These are phyloP conservation scores for Elmis aenea DNA, from an alignment of 2,888 invertebrate species.

Conservation along the genomic window DNA sequence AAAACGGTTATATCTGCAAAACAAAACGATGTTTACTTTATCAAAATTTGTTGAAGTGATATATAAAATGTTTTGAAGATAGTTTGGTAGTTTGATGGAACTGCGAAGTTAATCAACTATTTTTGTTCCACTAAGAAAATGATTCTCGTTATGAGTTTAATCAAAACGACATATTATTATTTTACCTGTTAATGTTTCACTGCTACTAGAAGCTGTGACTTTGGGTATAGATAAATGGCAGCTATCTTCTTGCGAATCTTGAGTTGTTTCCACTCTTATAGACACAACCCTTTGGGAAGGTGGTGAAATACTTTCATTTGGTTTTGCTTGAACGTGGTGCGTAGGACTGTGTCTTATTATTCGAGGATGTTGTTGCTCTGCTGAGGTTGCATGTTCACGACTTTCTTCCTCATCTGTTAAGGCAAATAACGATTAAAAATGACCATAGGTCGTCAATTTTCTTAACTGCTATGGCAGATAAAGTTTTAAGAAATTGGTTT, in stretches of 20 bases:
- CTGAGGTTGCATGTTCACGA: constrained; percentile 37
- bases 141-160: too few relatives aligned
- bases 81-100: too few relatives aligned
- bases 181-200: constrained; percentile 70
- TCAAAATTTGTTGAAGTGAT: too few relatives aligned
- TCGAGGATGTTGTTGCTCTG: constrained; percentile 39
- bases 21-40: too few relatives aligned
- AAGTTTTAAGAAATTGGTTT: too few relatives aligned
- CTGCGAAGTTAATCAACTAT: too few relatives aligned
- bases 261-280: constrained; percentile 45
- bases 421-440: too few relatives aligned
- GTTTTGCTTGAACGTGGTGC: constrained; percentile 26
- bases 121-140: too few relatives aligned
- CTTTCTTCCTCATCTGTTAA: constrained; percentile 51
- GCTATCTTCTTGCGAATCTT: constrained; percentile 51
- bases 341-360: constrained; percentile 36
- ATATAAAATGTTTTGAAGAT: too few relatives aligned
- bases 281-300: constrained; percentile 45
- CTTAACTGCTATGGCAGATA: too few relatives aligned
- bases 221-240: constrained; percentile 68
- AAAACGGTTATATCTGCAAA: constrained; percentile 45
- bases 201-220: constrained; percentile 69
- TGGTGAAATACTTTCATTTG: constrained; percentile 26
- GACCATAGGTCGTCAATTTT: too few relatives aligned
- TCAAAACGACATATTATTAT: background rate